Evolutionary conservation across 2,888 invertebrate species (phyloP).

Genomic region (Drosophila eohydei): DNA sequence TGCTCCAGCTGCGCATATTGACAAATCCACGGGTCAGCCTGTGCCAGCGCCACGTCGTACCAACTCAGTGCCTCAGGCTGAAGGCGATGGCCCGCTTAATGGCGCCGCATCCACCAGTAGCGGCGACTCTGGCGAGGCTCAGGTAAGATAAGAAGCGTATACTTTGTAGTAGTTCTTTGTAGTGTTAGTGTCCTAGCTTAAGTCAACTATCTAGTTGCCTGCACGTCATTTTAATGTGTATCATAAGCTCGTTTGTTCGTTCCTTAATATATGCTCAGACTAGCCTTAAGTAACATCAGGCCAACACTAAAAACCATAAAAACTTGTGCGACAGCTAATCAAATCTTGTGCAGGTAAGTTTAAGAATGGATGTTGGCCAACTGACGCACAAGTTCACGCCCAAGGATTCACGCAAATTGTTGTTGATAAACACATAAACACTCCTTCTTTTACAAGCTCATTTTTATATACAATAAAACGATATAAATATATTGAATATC

Average conservation of each 20-base stretch:
- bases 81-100: conserved; percentile 53
- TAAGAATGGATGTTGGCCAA: conserved; percentile 2
- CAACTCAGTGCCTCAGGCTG: conserved; percentile 86
- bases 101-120: conserved; percentile 68
- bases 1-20: conserved; percentile 47
- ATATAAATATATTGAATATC: conserved; percentile 39
- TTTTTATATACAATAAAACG: conserved; percentile 25
- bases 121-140: conserved; percentile 74
- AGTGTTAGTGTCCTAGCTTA: conserved; percentile 41
- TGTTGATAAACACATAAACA: conserved; percentile 73
- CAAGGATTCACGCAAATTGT: conserved; percentile 66
- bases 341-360: conserved; percentile 55
- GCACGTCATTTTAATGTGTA: conserved; percentile 73
- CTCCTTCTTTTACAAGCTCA: conserved; percentile 23
- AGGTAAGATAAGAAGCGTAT: conserved; percentile 68
- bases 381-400: conserved; percentile 44
- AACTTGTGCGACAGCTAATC: conserved; percentile 46
- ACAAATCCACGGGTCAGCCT: conserved; percentile 83
- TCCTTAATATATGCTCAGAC: conserved; percentile 61
- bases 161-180: conserved; percentile 21
- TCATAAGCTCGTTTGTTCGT: conserved; percentile 65
- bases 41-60: conserved; percentile 85
- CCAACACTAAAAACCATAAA: conserved; percentile 22
- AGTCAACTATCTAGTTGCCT: conserved; percentile 56
- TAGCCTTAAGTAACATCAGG: conserved; percentile 49